Evolutionary conservation across 2,888 invertebrate species (phyloP).

Genomic region (Ptychoptera contaminata): DNA sequence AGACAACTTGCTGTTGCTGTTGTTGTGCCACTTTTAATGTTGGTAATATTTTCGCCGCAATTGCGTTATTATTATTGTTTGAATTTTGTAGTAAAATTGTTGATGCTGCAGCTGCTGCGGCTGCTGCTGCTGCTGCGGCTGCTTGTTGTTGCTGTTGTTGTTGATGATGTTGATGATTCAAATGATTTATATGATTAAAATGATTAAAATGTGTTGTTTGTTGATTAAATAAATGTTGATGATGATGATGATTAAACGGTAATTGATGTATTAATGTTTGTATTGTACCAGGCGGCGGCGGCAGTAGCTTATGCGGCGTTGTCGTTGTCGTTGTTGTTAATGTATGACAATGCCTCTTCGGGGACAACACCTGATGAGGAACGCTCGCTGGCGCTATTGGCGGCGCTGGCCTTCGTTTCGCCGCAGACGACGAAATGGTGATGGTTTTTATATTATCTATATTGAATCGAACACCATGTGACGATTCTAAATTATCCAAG

Average conservation of each 20-base stretch:
- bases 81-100: slow-evolving; percentile 13
- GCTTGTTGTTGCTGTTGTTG: slow-evolving; percentile 16
- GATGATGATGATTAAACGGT: slow-evolving; percentile 11
- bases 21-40: slow-evolving; percentile 7
- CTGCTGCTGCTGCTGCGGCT: slow-evolving; percentile 3
- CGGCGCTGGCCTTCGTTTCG: slow-evolving; percentile 36
- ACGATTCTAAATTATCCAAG: neutral
- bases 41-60: slow-evolving; percentile 24
- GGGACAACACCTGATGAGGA: slow-evolving; percentile 33
- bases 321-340: slow-evolving; percentile 30
- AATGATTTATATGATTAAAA: slow-evolving; percentile 5
- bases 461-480: slow-evolving; percentile 5
- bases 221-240: slow-evolving; percentile 18
- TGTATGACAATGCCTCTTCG: slow-evolving; percentile 33
- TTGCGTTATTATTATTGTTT: slow-evolving; percentile 23
- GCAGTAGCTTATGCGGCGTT: slow-evolving; percentile 19
- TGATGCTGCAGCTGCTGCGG: slow-evolving; percentile 7
- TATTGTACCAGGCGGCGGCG: slow-evolving; percentile 25
- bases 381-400: slow-evolving; percentile 35
- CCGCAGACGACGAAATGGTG: slow-evolving; percentile 36
- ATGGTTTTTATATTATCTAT: slow-evolving; percentile 23
- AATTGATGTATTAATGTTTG: slow-evolving; percentile 18
- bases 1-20: neutral
- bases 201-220: slow-evolving; percentile 27
- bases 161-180: slow-evolving; percentile 7